Evolutionary conservation across 1,140 invertebrate species (phyloP).

Genomic region (Leptoteleia sp.): DNA sequence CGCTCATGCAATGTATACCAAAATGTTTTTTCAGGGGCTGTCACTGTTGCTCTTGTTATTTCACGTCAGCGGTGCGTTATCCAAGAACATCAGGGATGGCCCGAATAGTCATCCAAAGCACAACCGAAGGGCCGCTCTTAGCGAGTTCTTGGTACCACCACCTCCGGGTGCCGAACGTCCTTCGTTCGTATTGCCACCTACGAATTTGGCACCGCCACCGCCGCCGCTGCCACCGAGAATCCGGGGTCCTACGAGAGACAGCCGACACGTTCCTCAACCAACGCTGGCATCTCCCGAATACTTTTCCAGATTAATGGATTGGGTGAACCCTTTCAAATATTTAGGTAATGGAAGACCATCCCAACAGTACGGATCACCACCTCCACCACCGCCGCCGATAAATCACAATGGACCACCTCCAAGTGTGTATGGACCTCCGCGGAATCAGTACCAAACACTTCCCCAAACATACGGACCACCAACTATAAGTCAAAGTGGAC

Average conservation of each 20-base stretch:
- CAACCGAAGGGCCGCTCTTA: conserved; percentile 67
- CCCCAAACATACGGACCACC: conserved; percentile 15
- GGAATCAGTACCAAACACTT: no score
- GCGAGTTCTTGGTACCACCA: conserved; percentile 76
- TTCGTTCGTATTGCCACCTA: conserved; percentile 22
- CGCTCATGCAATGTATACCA: no score
- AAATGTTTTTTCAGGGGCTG: no score
- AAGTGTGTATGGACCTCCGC: conserved; percentile 16
- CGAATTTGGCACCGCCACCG: conserved; percentile 53
- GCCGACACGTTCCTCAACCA: conserved; percentile 39
- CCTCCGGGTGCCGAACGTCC: conserved; percentile 49
- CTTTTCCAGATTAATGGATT: conserved; percentile 72
- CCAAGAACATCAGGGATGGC: conserved; percentile 64
- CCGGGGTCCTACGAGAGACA: conserved; percentile 40
- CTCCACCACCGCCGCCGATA: conserved; percentile 11
- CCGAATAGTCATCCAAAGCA: conserved; percentile 47
- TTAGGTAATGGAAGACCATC: neutral
- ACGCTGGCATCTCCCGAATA: conserved; percentile 68
- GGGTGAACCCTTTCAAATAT: conserved; percentile 74
- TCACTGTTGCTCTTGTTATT: conserved; percentile 71
- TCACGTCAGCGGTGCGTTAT: conserved; percentile 52
- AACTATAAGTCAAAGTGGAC: conserved; percentile 5
- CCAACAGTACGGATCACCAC: conserved; percentile 10
- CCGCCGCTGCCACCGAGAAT: conserved; percentile 32
- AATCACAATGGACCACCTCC: conserved; percentile 15